These are phyloP conservation scores for Neocrepidodera transversa DNA, from an alignment of 2,888 invertebrate species.

Conservation along the genomic window DNA sequence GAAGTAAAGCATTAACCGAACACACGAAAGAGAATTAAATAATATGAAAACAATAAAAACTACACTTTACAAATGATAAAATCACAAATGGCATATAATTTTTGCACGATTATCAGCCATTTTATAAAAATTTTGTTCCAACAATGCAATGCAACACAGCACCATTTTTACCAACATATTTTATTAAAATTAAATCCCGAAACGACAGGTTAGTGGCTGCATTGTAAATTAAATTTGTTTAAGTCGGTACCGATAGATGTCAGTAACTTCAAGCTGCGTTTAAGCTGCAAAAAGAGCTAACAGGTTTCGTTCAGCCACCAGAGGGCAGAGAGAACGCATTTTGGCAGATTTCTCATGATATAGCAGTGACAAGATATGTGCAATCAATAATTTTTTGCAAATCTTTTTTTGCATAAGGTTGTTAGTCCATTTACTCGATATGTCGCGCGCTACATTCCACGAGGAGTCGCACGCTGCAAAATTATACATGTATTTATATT, in stretches of 20 bases:
- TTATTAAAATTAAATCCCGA: conserved; percentile 1
- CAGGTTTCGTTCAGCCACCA: too few species aligned
- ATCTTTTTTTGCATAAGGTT: too few species aligned
- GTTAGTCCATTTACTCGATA: too few species aligned
- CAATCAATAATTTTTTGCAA: too few species aligned
- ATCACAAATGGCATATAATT: conserved; percentile 54
- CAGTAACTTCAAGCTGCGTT: neutral
- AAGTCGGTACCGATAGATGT: neutral
- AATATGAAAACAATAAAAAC: conserved; percentile 41
- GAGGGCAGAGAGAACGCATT: too few species aligned
- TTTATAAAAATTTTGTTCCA: conserved; percentile 55
- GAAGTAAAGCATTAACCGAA: conserved; percentile 28
- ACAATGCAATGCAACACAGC: conserved; percentile 56
- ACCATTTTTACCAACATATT: conserved; percentile 31
- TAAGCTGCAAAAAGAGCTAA: too few species aligned
- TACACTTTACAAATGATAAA: conserved; percentile 50
- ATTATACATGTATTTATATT: too few species aligned
- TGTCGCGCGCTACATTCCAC: too few species aligned
- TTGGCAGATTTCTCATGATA: too few species aligned
- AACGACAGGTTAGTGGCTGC: conserved; percentile 9
- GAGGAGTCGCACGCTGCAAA: too few species aligned
- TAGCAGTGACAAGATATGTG: too few species aligned
- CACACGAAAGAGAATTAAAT: conserved; percentile 26
- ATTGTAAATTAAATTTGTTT: conserved; percentile 1
- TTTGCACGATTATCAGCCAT: conserved; percentile 55